Evolutionary conservation across 2,888 invertebrate genomes (phyloP).

Genomic region (Agriotes lineatus): DNA sequence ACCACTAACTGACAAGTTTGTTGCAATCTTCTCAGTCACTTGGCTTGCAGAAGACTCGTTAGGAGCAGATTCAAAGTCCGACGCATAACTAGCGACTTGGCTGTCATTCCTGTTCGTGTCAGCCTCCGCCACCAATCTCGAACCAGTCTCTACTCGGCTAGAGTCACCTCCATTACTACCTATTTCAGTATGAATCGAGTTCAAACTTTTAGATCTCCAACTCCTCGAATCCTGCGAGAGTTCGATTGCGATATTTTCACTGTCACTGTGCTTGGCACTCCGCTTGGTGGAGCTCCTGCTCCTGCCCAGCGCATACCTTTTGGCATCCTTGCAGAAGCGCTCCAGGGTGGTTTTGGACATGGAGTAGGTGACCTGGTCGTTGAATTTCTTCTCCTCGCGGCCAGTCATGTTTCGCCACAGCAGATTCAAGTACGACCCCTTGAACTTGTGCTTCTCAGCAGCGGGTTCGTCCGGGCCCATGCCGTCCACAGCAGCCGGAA

Average conservation of each 20-base stretch:
- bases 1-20: too few species aligned
- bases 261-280: conserved; percentile 23
- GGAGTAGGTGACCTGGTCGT: conserved; percentile 61
- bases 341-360: conserved; percentile 65
- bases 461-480: conserved; percentile 14
- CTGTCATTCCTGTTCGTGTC: not conserved
- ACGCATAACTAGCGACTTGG: conserved; percentile 15
- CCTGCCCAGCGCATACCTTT: conserved; percentile 47
- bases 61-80: conserved; percentile 28
- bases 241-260: not conserved
- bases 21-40: too few species aligned
- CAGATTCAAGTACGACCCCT: conserved; percentile 65
- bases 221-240: not conserved
- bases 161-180: too few species aligned
- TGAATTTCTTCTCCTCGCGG: conserved; percentile 62
- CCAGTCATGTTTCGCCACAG: conserved; percentile 67
- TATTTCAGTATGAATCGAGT: too few species aligned
- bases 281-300: conserved; percentile 33
- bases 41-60: not conserved
- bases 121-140: not conserved
- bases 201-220: not conserved
- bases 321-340: conserved; percentile 65
- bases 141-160: not conserved
- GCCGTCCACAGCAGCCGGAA: conserved; percentile 43
- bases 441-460: conserved; percentile 50